These are phyloP conservation scores for Andrena minutula DNA, from an alignment of 2,888 invertebrate genomes.

Conservation along the genomic window DNA sequence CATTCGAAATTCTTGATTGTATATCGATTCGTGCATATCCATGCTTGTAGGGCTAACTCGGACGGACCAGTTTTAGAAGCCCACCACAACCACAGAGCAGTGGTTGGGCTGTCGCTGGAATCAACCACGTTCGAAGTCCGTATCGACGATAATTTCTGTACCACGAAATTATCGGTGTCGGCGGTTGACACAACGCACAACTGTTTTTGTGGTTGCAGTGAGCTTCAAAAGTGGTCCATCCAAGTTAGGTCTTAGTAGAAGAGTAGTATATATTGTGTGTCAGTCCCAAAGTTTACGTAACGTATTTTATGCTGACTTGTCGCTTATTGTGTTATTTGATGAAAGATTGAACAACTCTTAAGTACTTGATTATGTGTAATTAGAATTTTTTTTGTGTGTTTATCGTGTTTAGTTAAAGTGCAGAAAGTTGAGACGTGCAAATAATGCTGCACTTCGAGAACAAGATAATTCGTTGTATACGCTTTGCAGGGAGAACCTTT, in stretches of 20 bases:
- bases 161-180: too few species aligned
- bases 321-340: slow-evolving; percentile 21
- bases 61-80: too few species aligned
- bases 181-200: too few species aligned
- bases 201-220: too few species aligned
- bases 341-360: slow-evolving; percentile 25
- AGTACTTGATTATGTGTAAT: slow-evolving; percentile 26
- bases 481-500: slow-evolving; percentile 21
- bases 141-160: too few species aligned
- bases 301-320: slow-evolving; percentile 19
- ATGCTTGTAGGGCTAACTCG: slow-evolving; percentile 7
- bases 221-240: too few species aligned
- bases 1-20: slow-evolving; percentile 21
- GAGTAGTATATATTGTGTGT: slow-evolving; percentile 21
- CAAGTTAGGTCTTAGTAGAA: background rate
- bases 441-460: slow-evolving; percentile 32
- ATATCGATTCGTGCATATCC: slow-evolving; percentile 23
- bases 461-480: slow-evolving; percentile 55
- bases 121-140: too few species aligned
- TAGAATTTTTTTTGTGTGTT: slow-evolving; percentile 28
- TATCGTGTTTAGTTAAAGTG: slow-evolving; percentile 35
- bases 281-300: slow-evolving; percentile 25
- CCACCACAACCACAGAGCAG: too few species aligned
- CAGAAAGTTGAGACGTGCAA: slow-evolving; percentile 42
- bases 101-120: too few species aligned